Conservation (phyloP, 2,888 invertebrate genomes). For the Rapana venosa region DNA sequence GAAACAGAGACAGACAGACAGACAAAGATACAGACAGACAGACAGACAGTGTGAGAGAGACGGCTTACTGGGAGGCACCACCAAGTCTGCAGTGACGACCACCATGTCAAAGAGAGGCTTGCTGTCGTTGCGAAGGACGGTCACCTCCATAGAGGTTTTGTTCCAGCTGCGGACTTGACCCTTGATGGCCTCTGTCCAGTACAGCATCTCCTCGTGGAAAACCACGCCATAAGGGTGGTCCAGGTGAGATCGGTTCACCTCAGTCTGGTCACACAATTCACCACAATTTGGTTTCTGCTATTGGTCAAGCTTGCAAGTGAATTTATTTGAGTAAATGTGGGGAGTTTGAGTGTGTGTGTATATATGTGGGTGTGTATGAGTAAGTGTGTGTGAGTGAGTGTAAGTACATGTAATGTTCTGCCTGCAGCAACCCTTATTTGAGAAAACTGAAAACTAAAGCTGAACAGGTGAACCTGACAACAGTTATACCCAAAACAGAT, state of each 20-base stretch:
- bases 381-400: no score
- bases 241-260: conserved; percentile 78
- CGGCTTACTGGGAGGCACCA: neutral
- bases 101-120: conserved; percentile 81
- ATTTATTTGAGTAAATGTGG: no score
- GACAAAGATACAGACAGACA: no score
- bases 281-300: neutral
- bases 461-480: no score
- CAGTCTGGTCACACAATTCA: conserved; percentile 47
- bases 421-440: no score
- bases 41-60: no score
- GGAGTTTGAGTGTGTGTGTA: no score
- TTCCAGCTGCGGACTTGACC: conserved; percentile 57
- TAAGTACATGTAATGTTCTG: no score
- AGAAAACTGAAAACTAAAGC: no score
- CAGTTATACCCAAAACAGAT: no score
- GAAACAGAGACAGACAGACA: no score
- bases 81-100: conserved; percentile 19
- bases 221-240: conserved; percentile 89
- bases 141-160: conserved; percentile 30
- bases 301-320: neutral
- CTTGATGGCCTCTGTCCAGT: conserved; percentile 91
- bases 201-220: conserved; percentile 89
- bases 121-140: conserved; percentile 82
- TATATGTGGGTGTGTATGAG: no score